phyloP scores from a whole-genome alignment of 1,140 invertebrate genomes.

The Drosophila pruinosa region DNA sequence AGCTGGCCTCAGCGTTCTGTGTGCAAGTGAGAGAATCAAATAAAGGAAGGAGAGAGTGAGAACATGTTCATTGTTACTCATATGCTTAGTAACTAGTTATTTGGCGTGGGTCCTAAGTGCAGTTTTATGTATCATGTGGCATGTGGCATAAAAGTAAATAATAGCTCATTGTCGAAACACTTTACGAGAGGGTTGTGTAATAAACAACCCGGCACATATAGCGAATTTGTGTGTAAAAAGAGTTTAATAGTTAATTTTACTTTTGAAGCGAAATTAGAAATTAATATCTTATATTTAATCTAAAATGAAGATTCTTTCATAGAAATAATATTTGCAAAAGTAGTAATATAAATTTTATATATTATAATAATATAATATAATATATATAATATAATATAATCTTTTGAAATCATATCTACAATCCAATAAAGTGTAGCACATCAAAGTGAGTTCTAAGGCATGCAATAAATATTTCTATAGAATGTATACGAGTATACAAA shows the following conservation, averaged over 20 bases:
- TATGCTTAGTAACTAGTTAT: background rate
- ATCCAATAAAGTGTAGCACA: too few species aligned
- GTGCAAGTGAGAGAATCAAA: constrained; percentile 64
- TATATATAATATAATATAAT: background rate
- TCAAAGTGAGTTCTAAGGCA: too few species aligned
- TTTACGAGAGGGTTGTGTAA: background rate
- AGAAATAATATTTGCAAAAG: too few species aligned
- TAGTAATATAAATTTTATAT: too few species aligned
- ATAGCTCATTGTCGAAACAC: background rate
- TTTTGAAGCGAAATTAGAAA: too few species aligned
- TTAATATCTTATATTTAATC: too few species aligned
- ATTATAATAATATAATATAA: too few species aligned
- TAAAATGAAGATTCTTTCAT: too few species aligned
- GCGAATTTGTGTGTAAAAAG: background rate
- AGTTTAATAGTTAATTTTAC: background rate
- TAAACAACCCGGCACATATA: background rate
- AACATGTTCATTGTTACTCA: background rate
- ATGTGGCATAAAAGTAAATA: constrained; percentile 6
- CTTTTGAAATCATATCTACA: background rate
- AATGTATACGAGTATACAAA: too few species aligned
- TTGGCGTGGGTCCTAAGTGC: constrained; percentile 25
- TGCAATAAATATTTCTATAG: too few species aligned
- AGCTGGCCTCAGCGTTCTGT: constrained; percentile 98
- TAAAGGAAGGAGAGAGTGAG: background rate
- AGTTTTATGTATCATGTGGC: constrained; percentile 24